These are phyloP conservation scores for Panzeria rudis DNA, from an alignment of 2,888 invertebrate species.

Conservation along the genomic window DNA sequence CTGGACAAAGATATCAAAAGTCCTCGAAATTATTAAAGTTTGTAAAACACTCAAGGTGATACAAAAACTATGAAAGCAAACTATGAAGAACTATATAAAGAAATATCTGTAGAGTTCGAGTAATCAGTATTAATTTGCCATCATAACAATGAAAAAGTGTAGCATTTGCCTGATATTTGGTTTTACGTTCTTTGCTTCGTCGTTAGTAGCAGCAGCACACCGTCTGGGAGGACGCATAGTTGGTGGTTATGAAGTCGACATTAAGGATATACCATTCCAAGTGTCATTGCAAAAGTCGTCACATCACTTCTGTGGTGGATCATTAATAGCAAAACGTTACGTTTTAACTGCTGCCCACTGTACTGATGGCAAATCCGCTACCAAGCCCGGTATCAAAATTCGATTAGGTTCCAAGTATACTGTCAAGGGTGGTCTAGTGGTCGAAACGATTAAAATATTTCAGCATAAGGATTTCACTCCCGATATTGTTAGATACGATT, in stretches of 20 bases:
- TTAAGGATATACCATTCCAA: constrained; percentile 75
- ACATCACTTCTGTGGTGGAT: constrained; percentile 84
- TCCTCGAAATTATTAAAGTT: constrained; percentile 40
- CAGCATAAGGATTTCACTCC: constrained; percentile 81
- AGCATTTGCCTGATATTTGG: constrained; percentile 30
- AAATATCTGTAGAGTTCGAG: neutral
- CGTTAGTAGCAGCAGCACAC: constrained; percentile 17
- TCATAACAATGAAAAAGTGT: constrained; percentile 24
- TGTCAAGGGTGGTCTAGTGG: constrained; percentile 80
- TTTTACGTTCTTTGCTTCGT: neutral
- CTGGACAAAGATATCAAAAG: constrained; percentile 50
- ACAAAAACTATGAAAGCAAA: neutral
- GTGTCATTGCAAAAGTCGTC: constrained; percentile 76
- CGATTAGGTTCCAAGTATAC: constrained; percentile 82
- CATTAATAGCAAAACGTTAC: constrained; percentile 80
- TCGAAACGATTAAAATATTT: constrained; percentile 77
- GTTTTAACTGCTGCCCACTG: constrained; percentile 84
- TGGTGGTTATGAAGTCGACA: constrained; percentile 76
- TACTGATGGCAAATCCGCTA: constrained; percentile 73
- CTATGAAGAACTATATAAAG: constrained; percentile 46
- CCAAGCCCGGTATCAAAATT: constrained; percentile 74
- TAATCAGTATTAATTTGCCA: constrained; percentile 34
- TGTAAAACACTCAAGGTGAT: constrained; percentile 15
- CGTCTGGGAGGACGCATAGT: constrained; percentile 77
- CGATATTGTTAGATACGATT: constrained; percentile 83